Evolutionary conservation across 1,140 invertebrate species (phyloP).

Genomic region (Brachionus paranguensis): DNA sequence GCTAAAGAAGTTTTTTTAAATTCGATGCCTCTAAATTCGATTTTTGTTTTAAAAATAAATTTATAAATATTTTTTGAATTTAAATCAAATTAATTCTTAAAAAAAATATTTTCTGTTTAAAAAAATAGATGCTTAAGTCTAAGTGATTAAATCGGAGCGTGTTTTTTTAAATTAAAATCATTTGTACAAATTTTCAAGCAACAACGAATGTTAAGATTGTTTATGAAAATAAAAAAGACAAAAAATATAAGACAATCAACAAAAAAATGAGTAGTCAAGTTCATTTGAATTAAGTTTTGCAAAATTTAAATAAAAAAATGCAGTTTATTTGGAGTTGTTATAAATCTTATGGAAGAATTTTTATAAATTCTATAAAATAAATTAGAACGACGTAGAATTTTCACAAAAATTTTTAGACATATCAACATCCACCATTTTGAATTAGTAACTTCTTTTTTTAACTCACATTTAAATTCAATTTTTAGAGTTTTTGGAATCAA

Average conservation of each 20-base stretch:
- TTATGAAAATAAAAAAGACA: not conserved
- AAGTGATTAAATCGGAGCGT: too few relatives aligned
- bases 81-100: too few relatives aligned
- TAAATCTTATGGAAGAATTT: not conserved
- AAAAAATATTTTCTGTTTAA: too few relatives aligned
- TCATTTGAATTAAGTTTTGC: not conserved
- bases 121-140: too few relatives aligned
- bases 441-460: not conserved
- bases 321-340: not conserved
- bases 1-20: too few relatives aligned
- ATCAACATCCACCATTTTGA: constrained; percentile 10
- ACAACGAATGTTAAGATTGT: not conserved
- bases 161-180: too few relatives aligned
- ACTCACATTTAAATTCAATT: not conserved
- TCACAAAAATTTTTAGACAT: not conserved
- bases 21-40: too few relatives aligned
- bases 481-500: not conserved
- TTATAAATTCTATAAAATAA: not conserved
- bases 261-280: not conserved
- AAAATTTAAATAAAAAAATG: not conserved
- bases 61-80: too few relatives aligned
- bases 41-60: too few relatives aligned
- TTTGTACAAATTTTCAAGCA: too few relatives aligned
- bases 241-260: not conserved
- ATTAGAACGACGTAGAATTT: constrained; percentile 13